phyloP scores from a whole-genome alignment of 2,888 invertebrate species.

The Helicoverpa assulta region DNA sequence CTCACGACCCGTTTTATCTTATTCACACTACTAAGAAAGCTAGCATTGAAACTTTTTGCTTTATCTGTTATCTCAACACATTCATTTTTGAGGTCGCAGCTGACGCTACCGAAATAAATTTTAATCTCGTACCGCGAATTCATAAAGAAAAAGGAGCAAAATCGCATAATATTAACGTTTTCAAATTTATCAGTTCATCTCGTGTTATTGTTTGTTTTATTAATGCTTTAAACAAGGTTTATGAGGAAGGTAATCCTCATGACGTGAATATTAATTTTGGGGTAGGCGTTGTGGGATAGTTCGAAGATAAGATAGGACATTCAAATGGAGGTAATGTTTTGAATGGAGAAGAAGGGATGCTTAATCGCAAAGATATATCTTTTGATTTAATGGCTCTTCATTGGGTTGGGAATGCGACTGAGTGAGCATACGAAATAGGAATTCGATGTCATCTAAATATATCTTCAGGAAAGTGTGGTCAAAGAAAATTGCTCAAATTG shows the following conservation, averaged over 20 bases:
- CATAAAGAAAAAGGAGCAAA: slow-evolving; percentile 67
- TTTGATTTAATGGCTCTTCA: slow-evolving; percentile 38
- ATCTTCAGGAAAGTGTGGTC: neutral
- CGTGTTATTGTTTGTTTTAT: slow-evolving; percentile 75
- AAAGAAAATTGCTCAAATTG: neutral
- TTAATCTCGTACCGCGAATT: slow-evolving; percentile 77
- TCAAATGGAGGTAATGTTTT: slow-evolving; percentile 57
- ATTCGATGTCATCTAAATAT: neutral
- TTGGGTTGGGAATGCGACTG: slow-evolving; percentile 30
- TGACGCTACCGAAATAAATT: slow-evolving; percentile 73
- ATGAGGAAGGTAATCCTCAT: slow-evolving; percentile 63
- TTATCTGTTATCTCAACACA: slow-evolving; percentile 77
- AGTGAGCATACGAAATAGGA: slow-evolving; percentile 21
- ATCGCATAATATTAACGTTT: slow-evolving; percentile 52
- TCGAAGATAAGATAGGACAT: slow-evolving; percentile 62
- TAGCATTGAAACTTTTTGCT: slow-evolving; percentile 64
- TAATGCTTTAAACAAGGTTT: slow-evolving; percentile 67
- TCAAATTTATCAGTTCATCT: slow-evolving; percentile 72
- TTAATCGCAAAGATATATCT: slow-evolving; percentile 53
- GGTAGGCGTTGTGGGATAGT: slow-evolving; percentile 65
- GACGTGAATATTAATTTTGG: slow-evolving; percentile 77
- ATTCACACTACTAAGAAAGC: slow-evolving; percentile 75
- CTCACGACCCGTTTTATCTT: slow-evolving; percentile 72
- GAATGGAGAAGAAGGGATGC: slow-evolving; percentile 54
- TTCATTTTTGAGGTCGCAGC: slow-evolving; percentile 73